Conservation (phyloP, 2,888 invertebrate species). For the Busseola fusca region DNA sequence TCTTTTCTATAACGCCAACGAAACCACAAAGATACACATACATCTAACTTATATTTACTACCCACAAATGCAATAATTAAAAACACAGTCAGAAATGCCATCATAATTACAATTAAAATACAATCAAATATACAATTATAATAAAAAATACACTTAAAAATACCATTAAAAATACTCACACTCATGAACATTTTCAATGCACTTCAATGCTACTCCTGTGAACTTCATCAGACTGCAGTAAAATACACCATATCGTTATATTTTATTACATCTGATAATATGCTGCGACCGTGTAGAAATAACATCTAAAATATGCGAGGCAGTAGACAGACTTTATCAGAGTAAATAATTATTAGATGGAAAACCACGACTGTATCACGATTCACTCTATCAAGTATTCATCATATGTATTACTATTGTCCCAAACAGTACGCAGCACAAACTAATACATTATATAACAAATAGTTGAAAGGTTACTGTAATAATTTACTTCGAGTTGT, state of each 20-base stretch:
- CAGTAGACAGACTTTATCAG: neutral
- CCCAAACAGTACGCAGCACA: neutral
- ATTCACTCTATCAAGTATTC: slow-evolving; percentile 12
- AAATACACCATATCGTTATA: neutral
- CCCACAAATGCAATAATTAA: no score
- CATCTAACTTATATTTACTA: no score
- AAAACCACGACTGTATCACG: neutral
- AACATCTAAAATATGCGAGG: neutral
- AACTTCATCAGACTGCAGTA: no score
- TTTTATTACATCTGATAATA: neutral
- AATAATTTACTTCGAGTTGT: slow-evolving; percentile 29
- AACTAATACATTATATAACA: slow-evolving; percentile 12
- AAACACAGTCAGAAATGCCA: no score
- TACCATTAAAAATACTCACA: no score
- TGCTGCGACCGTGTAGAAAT: neutral
- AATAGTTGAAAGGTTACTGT: slow-evolving; percentile 19
- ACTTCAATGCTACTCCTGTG: no score
- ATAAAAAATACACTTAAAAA: no score
- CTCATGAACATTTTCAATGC: no score
- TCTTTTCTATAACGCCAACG: no score
- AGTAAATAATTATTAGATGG: neutral
- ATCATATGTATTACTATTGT: slow-evolving; percentile 29
- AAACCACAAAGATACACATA: no score
- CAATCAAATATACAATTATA: no score
- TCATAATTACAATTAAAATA: no score